phyloP scores from a whole-genome alignment of 2,888 invertebrate species.

The Apoda limacodes region DNA sequence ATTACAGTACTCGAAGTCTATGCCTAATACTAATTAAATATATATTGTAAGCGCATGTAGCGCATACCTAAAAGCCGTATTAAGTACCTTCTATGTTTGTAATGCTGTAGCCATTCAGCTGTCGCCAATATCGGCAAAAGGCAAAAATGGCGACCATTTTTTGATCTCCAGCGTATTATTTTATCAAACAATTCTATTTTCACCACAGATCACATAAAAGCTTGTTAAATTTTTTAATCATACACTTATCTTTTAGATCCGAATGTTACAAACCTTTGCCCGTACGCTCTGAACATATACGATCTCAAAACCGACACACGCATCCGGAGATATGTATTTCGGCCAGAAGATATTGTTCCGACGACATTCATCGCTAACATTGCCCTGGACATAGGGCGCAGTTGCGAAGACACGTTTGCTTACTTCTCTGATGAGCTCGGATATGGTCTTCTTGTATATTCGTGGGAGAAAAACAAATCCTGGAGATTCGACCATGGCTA shows the following conservation, averaged over 20 bases:
- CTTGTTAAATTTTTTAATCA: background rate
- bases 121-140: no score
- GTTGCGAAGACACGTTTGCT: slow-evolving; percentile 81
- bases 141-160: no score
- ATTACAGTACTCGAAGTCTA: no score
- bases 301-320: slow-evolving; percentile 80
- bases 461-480: slow-evolving; percentile 79
- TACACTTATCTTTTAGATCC: slow-evolving; percentile 36
- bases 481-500: slow-evolving; percentile 85
- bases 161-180: no score
- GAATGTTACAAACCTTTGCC: slow-evolving; percentile 78
- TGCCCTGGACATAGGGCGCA: slow-evolving; percentile 80
- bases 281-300: slow-evolving; percentile 82
- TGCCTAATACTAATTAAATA: no score
- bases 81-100: no score
- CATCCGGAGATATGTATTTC: slow-evolving; percentile 76
- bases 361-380: slow-evolving; percentile 89
- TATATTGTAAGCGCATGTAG: no score
- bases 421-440: slow-evolving; percentile 87
- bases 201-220: no score
- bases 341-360: slow-evolving; percentile 78
- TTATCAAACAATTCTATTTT: no score
- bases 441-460: slow-evolving; percentile 84
- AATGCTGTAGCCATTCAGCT: no score
- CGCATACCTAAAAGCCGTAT: no score